Base-by-base conservation (phyloP, 1,140 invertebrate genomes). In the Agrypnia vestita region DNA sequence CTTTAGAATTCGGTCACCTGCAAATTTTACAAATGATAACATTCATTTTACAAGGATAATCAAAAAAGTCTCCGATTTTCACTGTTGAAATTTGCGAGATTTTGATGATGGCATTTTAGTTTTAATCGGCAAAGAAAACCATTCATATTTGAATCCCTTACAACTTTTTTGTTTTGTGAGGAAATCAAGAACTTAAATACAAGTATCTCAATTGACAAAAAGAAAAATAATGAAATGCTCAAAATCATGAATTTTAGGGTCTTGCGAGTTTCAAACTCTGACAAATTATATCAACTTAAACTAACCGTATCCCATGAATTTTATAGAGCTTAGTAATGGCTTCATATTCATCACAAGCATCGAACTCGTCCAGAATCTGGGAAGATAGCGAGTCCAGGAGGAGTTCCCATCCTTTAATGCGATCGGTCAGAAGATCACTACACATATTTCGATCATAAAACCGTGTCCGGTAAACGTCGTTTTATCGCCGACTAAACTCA, bases 331-430 rank as follows among this genome's bases (percentile, higher is more conserved):
- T 15, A 53, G 19, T 43, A 10, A 73, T 25, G 12, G 69, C 69
- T 15, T 51, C 69, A 25, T 53, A 55, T 35, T 73, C 69, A 35
- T 53, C 35, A 13, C 47, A 21, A 55, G 69, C 49, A 44, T 51
- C 51, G 25, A 73, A 53, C n/a, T 19, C 19, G 4, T 55, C 35
- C 11, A 25, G 19, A 13, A 73, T 51, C 35, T 73, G 11, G 13
- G 47, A 19, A 9, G 69, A 73, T 19, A 73, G 49, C 11, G 47
- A 73, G 25, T 55, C 51, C n/a, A 73, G 49, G 12, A 73, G 51
- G 10, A 73, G 12, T 7, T 51, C 49, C 69, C 69, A 73, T 12
- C 53, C 69, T 55, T 47, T 25, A 4, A 21, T 21, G 19, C 47
- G 69, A 53, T 55, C 53, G 3, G 25, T 35, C 25, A 35, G 25